Evolutionary conservation across 64 coral and sea anemone genomes (phyloP).

Genomic region (Platygyra sinensis): DNA sequence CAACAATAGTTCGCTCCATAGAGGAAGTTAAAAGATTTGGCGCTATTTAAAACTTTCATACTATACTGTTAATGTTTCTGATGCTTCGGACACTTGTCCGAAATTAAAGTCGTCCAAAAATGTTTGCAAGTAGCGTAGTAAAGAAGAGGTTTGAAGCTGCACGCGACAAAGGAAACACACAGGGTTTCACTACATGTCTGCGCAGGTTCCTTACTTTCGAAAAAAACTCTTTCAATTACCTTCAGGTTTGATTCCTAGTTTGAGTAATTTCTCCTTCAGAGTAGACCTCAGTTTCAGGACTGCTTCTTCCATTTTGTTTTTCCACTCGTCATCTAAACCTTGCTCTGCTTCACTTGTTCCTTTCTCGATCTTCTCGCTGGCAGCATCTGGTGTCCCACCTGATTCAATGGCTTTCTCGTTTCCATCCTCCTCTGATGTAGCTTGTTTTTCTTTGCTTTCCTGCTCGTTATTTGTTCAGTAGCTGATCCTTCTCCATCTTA

Average conservation of each 20-base stretch:
- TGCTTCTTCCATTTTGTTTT: not conserved
- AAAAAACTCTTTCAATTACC: not conserved
- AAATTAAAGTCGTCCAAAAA: too few species aligned
- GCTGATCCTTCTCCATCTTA: not conserved
- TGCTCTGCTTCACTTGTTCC: not conserved
- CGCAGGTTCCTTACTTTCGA: too few species aligned
- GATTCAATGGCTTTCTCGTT: constrained; percentile 16
- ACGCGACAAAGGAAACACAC: too few species aligned
- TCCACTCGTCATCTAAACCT: not conserved
- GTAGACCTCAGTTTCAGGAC: not conserved
- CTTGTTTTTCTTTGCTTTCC: not conserved
- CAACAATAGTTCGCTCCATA: too few species aligned
- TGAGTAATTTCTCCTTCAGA: not conserved
- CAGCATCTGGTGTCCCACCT: not conserved
- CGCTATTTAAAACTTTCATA: too few species aligned
- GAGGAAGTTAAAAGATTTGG: too few species aligned
- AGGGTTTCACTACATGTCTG: too few species aligned
- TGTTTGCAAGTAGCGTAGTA: too few species aligned
- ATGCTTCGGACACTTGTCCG: too few species aligned
- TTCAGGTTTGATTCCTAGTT: not conserved
- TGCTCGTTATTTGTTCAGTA: not conserved
- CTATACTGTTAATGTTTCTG: too few species aligned
- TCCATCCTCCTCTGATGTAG: not conserved
- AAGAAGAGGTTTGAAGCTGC: too few species aligned
- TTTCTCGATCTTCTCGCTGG: constrained; percentile 3